Conservation (phyloP, 2,888 invertebrate species). For the Ligdia adustata region DNA sequence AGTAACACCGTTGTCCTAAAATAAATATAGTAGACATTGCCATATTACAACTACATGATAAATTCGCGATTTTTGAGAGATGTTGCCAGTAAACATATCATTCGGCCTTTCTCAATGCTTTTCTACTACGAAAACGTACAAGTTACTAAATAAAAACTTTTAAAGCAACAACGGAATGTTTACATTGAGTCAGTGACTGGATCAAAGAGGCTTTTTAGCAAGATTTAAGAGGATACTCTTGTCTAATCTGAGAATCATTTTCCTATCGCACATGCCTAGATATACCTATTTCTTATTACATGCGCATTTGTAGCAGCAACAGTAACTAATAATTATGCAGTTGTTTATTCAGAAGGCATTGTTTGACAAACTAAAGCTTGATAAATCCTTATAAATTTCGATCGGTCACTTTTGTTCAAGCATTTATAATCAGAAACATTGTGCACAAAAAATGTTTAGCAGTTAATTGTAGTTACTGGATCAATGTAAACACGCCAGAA, state of each 20-base stretch:
- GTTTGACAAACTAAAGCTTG: too few relatives aligned
- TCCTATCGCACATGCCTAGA: too few relatives aligned
- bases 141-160: conserved; percentile 44
- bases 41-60: conserved; percentile 74
- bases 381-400: too few relatives aligned
- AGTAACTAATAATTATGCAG: too few relatives aligned
- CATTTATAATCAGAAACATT: too few relatives aligned
- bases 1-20: conserved; percentile 31
- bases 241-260: too few relatives aligned
- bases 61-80: conserved; percentile 76
- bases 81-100: conserved; percentile 82
- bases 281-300: too few relatives aligned
- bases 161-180: conserved; percentile 27
- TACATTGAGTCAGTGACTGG: conserved; percentile 23
- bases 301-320: too few relatives aligned
- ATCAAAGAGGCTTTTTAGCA: conserved; percentile 5
- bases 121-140: conserved; percentile 51
- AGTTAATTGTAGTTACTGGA: conserved; percentile 28
- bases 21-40: conserved; percentile 55
- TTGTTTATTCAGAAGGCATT: too few relatives aligned
- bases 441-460: too few relatives aligned
- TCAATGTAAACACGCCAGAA: conserved; percentile 19
- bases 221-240: too few relatives aligned
- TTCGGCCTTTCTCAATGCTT: conserved; percentile 76
- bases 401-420: too few relatives aligned